A percentile compares a stretch with the other conserved stretches of the same genome.
phyloP scores from a whole-genome alignment of 2,797 vertebrate species.

The Argya squamiceps region DNA sequence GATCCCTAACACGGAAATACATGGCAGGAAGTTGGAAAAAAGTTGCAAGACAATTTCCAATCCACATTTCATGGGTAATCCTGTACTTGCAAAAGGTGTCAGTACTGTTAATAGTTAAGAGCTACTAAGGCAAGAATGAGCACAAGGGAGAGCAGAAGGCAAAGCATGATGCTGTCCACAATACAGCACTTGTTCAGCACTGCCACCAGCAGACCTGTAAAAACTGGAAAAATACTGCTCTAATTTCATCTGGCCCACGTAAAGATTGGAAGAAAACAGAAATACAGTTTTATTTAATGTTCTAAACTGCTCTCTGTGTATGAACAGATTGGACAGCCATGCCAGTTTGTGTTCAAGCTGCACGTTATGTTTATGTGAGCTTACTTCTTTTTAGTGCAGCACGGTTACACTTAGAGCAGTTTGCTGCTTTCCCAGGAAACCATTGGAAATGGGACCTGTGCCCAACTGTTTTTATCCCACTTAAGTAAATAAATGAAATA shows the following conservation, averaged over 20 bases:
- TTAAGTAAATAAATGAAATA: slow-evolving; percentile 85
- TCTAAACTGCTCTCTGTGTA: slow-evolving; percentile 33
- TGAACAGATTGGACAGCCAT: slow-evolving; percentile 12
- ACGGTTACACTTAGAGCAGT: slow-evolving; percentile 51
- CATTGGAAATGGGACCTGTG: slow-evolving; percentile 75
- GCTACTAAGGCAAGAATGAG: neutral
- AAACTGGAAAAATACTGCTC: neutral
- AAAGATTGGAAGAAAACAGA: slow-evolving; percentile 1
- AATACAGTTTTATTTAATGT: slow-evolving; percentile 54
- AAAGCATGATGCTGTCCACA: neutral
- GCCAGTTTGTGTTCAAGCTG: slow-evolving; percentile 10
- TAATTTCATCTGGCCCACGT: neutral
- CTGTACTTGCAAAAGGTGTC: neutral
- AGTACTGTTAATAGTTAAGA: neutral
- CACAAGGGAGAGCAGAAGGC: neutral
- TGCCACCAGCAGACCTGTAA: neutral
- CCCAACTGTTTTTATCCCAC: slow-evolving; percentile 77
- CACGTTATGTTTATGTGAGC: slow-evolving; percentile 21
- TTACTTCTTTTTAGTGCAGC: slow-evolving; percentile 58
- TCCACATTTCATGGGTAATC: neutral
- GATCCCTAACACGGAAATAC: neutral
- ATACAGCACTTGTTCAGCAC: neutral
- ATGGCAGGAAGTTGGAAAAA: neutral
- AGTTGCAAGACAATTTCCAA: neutral
- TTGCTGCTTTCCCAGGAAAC: slow-evolving; percentile 76